These are phyloP conservation scores for Fragum sueziense DNA, from an alignment of 2,888 invertebrate genomes.

Conservation along the genomic window DNA sequence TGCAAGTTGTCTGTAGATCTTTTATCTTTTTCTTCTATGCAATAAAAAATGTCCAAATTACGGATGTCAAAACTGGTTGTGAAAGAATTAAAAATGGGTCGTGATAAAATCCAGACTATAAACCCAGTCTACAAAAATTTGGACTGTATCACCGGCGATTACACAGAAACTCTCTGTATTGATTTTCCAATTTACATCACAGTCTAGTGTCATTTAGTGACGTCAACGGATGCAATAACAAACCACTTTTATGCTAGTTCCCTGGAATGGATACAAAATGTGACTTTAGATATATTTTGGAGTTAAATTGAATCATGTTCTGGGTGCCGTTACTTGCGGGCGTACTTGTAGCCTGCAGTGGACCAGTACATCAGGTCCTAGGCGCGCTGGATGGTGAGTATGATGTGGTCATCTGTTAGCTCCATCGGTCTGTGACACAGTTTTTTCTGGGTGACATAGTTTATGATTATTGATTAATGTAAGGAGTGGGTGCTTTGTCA, in stretches of 20 bases:
- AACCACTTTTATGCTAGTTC: neutral
- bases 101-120: neutral
- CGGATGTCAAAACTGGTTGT: no score
- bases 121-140: neutral
- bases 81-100: neutral
- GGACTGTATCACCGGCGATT: conserved; percentile 3
- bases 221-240: conserved; percentile 22
- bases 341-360: conserved; percentile 4
- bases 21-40: no score
- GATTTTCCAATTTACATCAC: neutral
- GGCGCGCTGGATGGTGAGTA: conserved; percentile 10
- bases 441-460: conserved; percentile 3
- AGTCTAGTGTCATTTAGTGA: conserved; percentile 18
- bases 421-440: neutral
- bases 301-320: conserved; percentile 13
- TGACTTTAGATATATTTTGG: conserved; percentile 2
- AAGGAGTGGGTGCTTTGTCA: neutral
- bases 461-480: neutral
- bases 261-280: conserved; percentile 15
- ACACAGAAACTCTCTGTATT: neutral
- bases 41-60: no score
- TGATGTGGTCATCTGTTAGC: neutral
- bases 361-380: neutral
- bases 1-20: no score
- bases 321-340: conserved; percentile 5